Conservation (phyloP, 1,140 invertebrate genomes). For the Sarcophaga bullata region DNA sequence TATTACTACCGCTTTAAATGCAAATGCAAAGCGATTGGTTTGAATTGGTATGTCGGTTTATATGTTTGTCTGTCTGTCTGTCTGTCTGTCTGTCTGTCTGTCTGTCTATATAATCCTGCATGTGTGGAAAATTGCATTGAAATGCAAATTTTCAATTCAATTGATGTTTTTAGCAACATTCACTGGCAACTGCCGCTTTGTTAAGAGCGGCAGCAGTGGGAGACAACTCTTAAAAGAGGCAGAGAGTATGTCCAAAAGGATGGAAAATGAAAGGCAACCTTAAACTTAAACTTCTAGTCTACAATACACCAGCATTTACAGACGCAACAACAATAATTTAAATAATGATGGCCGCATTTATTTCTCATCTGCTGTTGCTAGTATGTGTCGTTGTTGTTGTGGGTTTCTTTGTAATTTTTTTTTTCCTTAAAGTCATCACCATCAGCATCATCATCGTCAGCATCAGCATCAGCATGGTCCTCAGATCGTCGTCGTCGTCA, state of each 20-base stretch:
- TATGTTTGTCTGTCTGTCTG: no score
- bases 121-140: conserved; percentile 65
- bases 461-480: background rate
- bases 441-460: background rate
- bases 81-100: conserved; percentile 43
- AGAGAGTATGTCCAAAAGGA: conserved; percentile 52
- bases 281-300: conserved; percentile 11
- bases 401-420: background rate
- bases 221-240: no score
- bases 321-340: conserved; percentile 19
- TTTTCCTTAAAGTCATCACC: no score
- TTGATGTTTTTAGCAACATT: conserved; percentile 47
- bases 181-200: background rate
- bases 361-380: background rate
- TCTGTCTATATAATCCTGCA: conserved; percentile 54
- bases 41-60: no score
- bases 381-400: background rate
- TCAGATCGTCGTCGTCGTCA: background rate
- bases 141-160: conserved; percentile 63
- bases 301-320: conserved; percentile 18
- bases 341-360: conserved; percentile 34
- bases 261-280: conserved; percentile 42
- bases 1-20: conserved; percentile 27
- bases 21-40: background rate
- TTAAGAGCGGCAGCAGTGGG: conserved; percentile 23